Percentiles rank a stretch among this genome's conserved stretches.
Evolutionary conservation across 2,888 invertebrate species (phyloP).

Genomic region (Ceraclea dissimilis): DNA sequence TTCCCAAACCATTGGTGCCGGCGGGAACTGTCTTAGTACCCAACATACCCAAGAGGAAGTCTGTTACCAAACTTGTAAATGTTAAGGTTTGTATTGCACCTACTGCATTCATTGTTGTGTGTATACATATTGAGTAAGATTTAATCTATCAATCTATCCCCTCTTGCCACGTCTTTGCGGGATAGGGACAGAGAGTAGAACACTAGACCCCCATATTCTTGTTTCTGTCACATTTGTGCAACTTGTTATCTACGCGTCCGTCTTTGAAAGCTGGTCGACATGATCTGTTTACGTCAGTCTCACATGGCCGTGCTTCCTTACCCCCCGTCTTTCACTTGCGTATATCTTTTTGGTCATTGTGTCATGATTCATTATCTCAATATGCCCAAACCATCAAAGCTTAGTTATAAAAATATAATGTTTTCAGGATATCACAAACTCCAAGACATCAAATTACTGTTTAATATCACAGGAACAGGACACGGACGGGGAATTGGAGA

Average conservation of each 20-base stretch:
- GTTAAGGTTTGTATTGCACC: constrained; percentile 47
- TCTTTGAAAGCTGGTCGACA: no score
- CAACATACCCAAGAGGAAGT: constrained; percentile 69
- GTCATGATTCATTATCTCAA: not conserved
- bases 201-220: no score
- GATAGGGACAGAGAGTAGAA: no score
- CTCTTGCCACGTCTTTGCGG: no score
- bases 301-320: no score
- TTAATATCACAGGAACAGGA: constrained; percentile 89
- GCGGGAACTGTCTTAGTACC: constrained; percentile 89
- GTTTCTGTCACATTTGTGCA: no score
- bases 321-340: no score
- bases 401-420: no score
- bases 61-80: constrained; percentile 73
- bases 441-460: constrained; percentile 78
- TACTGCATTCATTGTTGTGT: not conserved
- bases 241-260: no score
- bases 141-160: not conserved
- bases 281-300: no score
- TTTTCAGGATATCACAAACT: constrained; percentile 53
- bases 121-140: not conserved
- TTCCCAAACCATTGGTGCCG: constrained; percentile 70
- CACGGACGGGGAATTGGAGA: constrained; percentile 87
- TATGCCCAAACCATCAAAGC: no score
- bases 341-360: no score